Conservation (phyloP, 1,140 invertebrate genomes). For the Lordiphosa clarofinis region DNA sequence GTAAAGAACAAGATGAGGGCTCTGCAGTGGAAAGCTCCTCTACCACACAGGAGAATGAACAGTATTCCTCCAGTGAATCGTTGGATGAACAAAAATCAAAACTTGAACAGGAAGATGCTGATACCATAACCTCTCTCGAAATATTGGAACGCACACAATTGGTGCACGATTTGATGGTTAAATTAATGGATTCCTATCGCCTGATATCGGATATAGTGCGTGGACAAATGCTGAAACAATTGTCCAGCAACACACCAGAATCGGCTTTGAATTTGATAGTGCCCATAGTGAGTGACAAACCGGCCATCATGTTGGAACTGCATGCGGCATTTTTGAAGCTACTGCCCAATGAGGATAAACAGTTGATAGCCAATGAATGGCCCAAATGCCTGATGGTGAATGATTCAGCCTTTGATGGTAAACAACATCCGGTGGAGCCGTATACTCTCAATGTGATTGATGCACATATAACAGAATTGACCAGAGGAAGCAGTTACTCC, state of each 20-base stretch:
- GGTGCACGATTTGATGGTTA: conserved; percentile 57
- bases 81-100: conserved; percentile 54
- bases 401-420: conserved; percentile 59
- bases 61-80: conserved; percentile 67
- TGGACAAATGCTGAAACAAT: conserved; percentile 60
- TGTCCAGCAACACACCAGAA: conserved; percentile 58
- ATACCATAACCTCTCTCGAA: conserved; percentile 23
- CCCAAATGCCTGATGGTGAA: conserved; percentile 65
- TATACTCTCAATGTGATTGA: conserved; percentile 75
- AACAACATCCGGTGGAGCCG: conserved; percentile 65
- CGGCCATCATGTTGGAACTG: conserved; percentile 65
- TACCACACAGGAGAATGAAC: conserved; percentile 21
- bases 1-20: conserved; percentile 50
- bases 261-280: conserved; percentile 66
- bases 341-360: conserved; percentile 72
- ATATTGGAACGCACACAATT: conserved; percentile 48
- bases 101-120: conserved; percentile 22
- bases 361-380: conserved; percentile 73
- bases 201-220: conserved; percentile 56
- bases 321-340: conserved; percentile 68
- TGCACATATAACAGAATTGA: conserved; percentile 68
- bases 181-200: conserved; percentile 58
- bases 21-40: conserved; percentile 10
- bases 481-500: conserved; percentile 52
- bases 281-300: conserved; percentile 72